phyloP scores from a whole-genome alignment of 2,888 invertebrate genomes.

The Augiades crinisus region DNA sequence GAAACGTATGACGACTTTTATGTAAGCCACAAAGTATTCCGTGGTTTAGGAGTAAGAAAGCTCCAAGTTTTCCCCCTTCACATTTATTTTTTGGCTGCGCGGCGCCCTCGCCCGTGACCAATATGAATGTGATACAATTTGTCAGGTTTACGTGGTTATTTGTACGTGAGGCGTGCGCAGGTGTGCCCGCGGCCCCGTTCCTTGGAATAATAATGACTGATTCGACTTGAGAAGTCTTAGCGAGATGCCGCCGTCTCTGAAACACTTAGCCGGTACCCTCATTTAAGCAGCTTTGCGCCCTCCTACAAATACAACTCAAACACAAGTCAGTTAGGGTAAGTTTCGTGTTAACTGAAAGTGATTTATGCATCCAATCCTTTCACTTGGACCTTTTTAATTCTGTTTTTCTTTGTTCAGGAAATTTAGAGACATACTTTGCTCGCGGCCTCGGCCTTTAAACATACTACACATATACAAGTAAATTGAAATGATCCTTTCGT shows the following conservation, averaged over 20 bases:
- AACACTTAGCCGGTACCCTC: constrained; percentile 15
- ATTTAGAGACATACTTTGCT: too few relatives aligned
- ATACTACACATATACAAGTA: too few relatives aligned
- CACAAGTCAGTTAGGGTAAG: constrained; percentile 21
- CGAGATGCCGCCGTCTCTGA: constrained; percentile 32
- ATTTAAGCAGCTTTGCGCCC: constrained; percentile 24
- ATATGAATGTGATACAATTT: constrained; percentile 76
- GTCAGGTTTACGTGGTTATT: constrained; percentile 76
- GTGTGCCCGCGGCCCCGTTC: constrained; percentile 57
- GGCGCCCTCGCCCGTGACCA: constrained; percentile 52
- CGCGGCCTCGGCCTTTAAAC: too few relatives aligned
- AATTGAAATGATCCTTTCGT: too few relatives aligned
- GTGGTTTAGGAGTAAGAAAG: constrained; percentile 40
- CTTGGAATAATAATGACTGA: constrained; percentile 72
- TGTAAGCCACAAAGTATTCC: too few relatives aligned
- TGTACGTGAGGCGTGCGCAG: constrained; percentile 61
- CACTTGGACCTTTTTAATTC: background rate
- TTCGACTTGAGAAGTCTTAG: constrained; percentile 68
- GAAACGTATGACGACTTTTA: too few relatives aligned
- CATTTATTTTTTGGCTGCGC: constrained; percentile 56
- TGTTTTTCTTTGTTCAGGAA: background rate
- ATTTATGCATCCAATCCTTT: constrained; percentile 18
- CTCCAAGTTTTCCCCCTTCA: constrained; percentile 44
- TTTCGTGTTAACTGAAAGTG: constrained; percentile 16
- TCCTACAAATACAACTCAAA: constrained; percentile 25